Conservation (phyloP, 2,797 vertebrate species). For the Macropus fuliginosus region DNA sequence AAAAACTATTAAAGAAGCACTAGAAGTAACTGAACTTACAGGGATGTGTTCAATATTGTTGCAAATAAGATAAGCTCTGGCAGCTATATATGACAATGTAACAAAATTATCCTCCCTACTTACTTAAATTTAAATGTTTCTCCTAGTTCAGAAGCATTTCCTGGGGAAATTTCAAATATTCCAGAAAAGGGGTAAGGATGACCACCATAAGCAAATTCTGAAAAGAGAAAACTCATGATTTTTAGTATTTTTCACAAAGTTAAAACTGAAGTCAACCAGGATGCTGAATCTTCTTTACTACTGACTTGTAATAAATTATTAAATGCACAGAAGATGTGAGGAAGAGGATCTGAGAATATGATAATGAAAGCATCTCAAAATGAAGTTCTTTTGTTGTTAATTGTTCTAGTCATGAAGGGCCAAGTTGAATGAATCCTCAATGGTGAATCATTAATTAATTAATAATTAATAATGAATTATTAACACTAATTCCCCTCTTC, state of each 20-base stretch:
- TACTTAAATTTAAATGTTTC: slow-evolving; percentile 99
- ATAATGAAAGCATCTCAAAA: not conserved
- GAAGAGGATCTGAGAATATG: slow-evolving; percentile 27
- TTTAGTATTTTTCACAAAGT: slow-evolving; percentile 69
- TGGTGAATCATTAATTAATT: not conserved
- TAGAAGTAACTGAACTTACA: slow-evolving; percentile 12
- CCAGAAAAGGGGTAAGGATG: slow-evolving; percentile 99
- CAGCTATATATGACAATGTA: slow-evolving; percentile 69
- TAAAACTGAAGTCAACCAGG: slow-evolving; percentile 59
- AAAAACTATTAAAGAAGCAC: slow-evolving; percentile 47
- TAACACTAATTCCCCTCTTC: not conserved
- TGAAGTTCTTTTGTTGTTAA: not conserved
- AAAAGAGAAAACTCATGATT: slow-evolving; percentile 76
- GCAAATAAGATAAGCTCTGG: slow-evolving; percentile 54
- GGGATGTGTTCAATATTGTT: slow-evolving; percentile 32
- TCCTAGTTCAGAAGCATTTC: slow-evolving; percentile 97
- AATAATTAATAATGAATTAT: no score
- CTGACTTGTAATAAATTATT: slow-evolving; percentile 36
- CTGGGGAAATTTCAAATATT: slow-evolving; percentile 98
- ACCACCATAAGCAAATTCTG: slow-evolving; percentile 99
- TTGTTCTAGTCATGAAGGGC: not conserved
- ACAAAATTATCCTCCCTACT: slow-evolving; percentile 82
- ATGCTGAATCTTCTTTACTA: slow-evolving; percentile 62
- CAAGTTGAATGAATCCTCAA: not conserved
- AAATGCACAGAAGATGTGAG: not conserved